Evolutionary conservation across 2,888 invertebrate species (phyloP).

Genomic region (Neria commutata): DNA sequence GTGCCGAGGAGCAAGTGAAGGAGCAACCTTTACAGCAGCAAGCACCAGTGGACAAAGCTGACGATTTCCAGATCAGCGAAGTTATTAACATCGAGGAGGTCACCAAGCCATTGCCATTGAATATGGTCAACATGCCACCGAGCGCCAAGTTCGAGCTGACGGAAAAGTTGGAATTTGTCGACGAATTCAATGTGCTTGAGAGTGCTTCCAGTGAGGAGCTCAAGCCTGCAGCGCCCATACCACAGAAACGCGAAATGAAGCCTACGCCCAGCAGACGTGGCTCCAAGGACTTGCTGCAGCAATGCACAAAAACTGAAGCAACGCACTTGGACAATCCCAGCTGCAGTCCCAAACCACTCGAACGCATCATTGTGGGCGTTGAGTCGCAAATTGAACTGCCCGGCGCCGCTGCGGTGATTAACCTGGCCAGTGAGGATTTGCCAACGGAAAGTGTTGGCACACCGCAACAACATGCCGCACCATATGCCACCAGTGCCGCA

Average conservation of each 20-base stretch:
- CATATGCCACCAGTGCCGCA: constrained; percentile 22
- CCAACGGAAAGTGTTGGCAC: constrained; percentile 34
- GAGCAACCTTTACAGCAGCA: not conserved
- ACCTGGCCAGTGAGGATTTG: constrained; percentile 46
- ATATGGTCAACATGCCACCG: not conserved
- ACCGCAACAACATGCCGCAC: not conserved
- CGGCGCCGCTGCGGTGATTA: not conserved
- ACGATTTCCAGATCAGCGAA: constrained; percentile 10
- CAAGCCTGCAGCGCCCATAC: constrained; percentile 41
- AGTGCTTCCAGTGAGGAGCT: not conserved
- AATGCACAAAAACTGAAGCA: constrained; percentile 1
- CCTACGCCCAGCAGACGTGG: constrained; percentile 45
- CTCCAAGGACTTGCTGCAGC: constrained; percentile 34
- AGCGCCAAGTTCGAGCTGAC: not conserved
- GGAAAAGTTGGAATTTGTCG: too few species aligned
- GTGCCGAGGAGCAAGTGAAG: constrained; percentile 8
- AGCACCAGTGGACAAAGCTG: not conserved
- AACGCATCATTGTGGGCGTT: constrained; percentile 60
- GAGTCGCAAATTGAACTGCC: constrained; percentile 38
- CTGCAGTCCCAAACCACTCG: constrained; percentile 42
- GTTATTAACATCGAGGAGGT: constrained; percentile 23
- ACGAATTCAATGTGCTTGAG: not conserved
- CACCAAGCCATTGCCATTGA: not conserved
- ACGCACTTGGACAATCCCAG: not conserved
- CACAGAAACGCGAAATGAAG: constrained; percentile 43